A percentile compares a stretch with the other conserved stretches of the same genome.
These are phyloP conservation scores for Sciaenops ocellatus DNA, from an alignment of 2,797 vertebrate species.

Conservation along the genomic window DNA sequence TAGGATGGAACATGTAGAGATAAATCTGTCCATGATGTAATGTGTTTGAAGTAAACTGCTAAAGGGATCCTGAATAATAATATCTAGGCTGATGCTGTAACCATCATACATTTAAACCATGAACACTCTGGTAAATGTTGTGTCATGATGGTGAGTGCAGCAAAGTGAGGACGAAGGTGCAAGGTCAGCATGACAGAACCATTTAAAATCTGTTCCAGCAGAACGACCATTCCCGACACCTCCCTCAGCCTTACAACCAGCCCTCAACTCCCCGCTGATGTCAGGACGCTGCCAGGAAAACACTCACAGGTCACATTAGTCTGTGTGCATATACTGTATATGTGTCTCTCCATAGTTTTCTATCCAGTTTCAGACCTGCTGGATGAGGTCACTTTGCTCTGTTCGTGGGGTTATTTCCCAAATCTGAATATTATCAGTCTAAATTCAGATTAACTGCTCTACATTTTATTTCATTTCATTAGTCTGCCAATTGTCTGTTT, in stretches of 20 bases:
- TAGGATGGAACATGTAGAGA: background rate
- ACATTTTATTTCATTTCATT: background rate
- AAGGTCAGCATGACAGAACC: slow-evolving; percentile 69
- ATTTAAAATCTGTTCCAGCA: slow-evolving; percentile 72
- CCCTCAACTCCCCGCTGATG: slow-evolving; percentile 51
- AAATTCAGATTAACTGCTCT: background rate
- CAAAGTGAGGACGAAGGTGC: slow-evolving; percentile 46
- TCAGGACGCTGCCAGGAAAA: slow-evolving; percentile 63
- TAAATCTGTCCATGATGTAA: background rate
- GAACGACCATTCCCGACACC: slow-evolving; percentile 49
- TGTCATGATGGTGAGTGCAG: slow-evolving; percentile 8
- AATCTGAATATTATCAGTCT: background rate
- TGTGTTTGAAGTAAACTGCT: background rate
- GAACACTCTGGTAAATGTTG: background rate
- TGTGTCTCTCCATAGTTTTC: background rate
- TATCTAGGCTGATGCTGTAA: background rate
- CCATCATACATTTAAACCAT: background rate
- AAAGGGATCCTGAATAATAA: background rate
- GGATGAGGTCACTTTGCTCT: background rate
- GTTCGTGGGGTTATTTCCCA: no score
- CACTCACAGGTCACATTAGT: slow-evolving; percentile 54
- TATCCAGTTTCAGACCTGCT: background rate
- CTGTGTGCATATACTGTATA: background rate
- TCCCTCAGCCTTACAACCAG: slow-evolving; percentile 44
- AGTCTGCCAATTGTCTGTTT: background rate